These are phyloP conservation scores for Nomada fucata DNA, from an alignment of 2,888 invertebrate species.

Conservation along the genomic window DNA sequence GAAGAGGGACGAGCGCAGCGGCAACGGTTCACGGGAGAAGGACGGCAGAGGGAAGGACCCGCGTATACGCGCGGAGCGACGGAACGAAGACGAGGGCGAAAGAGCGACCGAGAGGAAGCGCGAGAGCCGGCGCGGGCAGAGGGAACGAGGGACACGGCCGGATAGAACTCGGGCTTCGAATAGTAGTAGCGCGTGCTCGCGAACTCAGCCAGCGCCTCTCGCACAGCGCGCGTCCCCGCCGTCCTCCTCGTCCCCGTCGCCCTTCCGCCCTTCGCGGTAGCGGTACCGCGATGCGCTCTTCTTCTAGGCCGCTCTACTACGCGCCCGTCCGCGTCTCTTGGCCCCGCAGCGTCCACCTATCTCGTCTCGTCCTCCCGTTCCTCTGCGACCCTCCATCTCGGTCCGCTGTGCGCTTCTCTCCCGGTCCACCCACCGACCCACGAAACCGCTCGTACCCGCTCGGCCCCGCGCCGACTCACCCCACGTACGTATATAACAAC, in stretches of 20 bases:
- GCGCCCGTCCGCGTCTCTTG: slow-evolving; percentile 39
- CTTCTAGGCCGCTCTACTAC: slow-evolving; percentile 56
- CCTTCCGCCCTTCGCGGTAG: slow-evolving; percentile 22
- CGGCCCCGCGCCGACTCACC: slow-evolving; percentile 63
- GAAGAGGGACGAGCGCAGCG: background rate
- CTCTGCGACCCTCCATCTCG: slow-evolving; percentile 57
- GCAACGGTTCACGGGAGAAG: slow-evolving; percentile 32
- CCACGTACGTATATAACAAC: slow-evolving; percentile 24
- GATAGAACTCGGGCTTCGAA: slow-evolving; percentile 71
- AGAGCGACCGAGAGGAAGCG: slow-evolving; percentile 22
- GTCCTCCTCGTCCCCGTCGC: background rate
- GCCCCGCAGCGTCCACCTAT: slow-evolving; percentile 59
- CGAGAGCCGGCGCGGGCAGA: slow-evolving; percentile 13
- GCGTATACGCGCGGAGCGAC: background rate
- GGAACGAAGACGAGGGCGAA: slow-evolving; percentile 29
- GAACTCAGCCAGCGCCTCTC: slow-evolving; percentile 71
- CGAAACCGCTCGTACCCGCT: slow-evolving; percentile 71
- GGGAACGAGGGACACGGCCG: slow-evolving; percentile 56
- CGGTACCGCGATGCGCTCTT: slow-evolving; percentile 18
- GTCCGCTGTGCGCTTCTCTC: slow-evolving; percentile 58
- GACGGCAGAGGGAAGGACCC: slow-evolving; percentile 23
- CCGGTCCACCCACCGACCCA: slow-evolving; percentile 70
- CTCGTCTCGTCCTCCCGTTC: slow-evolving; percentile 35
- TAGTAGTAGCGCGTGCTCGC: slow-evolving; percentile 76
- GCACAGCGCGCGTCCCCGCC: slow-evolving; percentile 51